Percentiles rank a stretch among this genome's conserved stretches.
These are phyloP conservation scores for Mycogona germanica DNA, from an alignment of 2,888 invertebrate genomes.

Conservation along the genomic window DNA sequence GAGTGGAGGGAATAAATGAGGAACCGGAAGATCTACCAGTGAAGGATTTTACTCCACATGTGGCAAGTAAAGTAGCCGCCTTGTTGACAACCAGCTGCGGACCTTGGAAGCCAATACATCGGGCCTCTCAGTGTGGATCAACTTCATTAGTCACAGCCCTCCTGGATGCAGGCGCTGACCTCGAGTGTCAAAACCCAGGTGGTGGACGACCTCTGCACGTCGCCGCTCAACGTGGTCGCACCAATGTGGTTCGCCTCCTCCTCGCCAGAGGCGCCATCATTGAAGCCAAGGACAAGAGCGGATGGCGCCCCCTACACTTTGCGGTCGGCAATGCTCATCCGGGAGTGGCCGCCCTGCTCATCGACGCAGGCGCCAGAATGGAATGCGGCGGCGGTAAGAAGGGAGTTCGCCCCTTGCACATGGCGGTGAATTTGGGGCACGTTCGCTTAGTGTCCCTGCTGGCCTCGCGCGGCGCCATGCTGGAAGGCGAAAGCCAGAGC, in stretches of 20 bases:
- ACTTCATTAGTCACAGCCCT: too few species aligned
- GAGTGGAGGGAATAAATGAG: too few species aligned
- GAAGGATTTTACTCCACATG: too few species aligned
- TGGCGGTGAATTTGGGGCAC: not conserved
- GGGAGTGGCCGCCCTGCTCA: not conserved
- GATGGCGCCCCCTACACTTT: not conserved
- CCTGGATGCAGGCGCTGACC: too few species aligned
- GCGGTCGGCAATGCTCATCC: not conserved
- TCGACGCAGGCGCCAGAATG: not conserved
- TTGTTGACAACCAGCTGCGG: too few species aligned
- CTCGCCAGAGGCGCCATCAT: slow-evolving; percentile 47
- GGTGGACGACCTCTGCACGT: slow-evolving; percentile 46
- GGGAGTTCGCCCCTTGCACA: not conserved
- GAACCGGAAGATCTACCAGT: too few species aligned
- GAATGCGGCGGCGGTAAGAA: too few species aligned
- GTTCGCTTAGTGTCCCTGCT: not conserved
- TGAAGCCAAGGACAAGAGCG: slow-evolving; percentile 50
- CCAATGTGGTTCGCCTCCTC: slow-evolving; percentile 41
- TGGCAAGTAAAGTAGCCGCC: too few species aligned
- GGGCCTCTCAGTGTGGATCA: too few species aligned
- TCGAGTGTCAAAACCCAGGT: too few species aligned
- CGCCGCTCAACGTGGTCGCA: slow-evolving; percentile 48
- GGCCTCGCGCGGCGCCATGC: not conserved
- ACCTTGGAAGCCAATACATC: too few species aligned
- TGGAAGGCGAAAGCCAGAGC: not conserved